Conservation (phyloP, 2,797 vertebrate genomes). For the Enteromius viviparus region DNA sequence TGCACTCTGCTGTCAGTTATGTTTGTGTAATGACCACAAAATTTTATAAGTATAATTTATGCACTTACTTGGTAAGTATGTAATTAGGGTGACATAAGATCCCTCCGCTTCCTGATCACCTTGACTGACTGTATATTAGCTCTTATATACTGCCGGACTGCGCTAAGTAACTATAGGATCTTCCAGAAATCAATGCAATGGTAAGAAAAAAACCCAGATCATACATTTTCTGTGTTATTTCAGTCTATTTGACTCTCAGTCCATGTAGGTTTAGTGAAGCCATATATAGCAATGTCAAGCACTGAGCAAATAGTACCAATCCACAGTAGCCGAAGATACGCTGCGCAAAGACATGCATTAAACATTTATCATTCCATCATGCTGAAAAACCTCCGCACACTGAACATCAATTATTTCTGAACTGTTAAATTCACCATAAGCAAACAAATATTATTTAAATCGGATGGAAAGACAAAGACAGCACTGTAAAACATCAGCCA, state of each 20-base stretch:
- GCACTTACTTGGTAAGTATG: background rate
- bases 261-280: conserved; percentile 17
- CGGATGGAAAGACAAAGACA: conserved; percentile 1
- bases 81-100: background rate
- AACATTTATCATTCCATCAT: conserved; percentile 48
- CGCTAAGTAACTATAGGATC: background rate
- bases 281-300: conserved; percentile 30
- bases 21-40: background rate
- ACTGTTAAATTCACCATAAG: conserved; percentile 39
- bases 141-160: background rate
- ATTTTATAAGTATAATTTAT: background rate
- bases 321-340: conserved; percentile 38
- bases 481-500: conserved; percentile 20
- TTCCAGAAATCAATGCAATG: background rate
- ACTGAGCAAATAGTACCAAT: conserved; percentile 34
- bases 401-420: conserved; percentile 50
- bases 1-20: background rate
- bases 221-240: background rate
- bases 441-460: conserved; percentile 40
- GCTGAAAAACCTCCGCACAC: conserved; percentile 39
- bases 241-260: background rate
- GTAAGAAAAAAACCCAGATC: background rate
- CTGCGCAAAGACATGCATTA: conserved; percentile 44
- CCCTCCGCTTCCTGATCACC: background rate
- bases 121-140: background rate